Percentiles rank a stretch among this genome's conserved stretches.
phyloP scores from a whole-genome alignment of 2,888 invertebrate genomes.

The Entomobrya proxima region DNA sequence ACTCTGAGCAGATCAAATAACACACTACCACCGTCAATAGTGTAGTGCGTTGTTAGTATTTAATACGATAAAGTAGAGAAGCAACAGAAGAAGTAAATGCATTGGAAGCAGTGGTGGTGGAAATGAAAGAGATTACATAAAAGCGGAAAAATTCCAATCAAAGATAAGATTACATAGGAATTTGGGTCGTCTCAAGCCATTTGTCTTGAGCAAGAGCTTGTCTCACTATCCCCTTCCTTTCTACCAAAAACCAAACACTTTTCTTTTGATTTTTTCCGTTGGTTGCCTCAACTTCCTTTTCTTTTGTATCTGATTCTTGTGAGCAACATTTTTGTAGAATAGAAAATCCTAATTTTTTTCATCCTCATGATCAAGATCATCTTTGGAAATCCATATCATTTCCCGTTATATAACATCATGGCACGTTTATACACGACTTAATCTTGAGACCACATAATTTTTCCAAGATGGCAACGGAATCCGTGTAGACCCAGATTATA shows the following conservation, averaged over 20 bases:
- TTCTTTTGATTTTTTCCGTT: not conserved
- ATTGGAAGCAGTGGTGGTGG: constrained; percentile 30
- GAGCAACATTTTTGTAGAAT: not conserved
- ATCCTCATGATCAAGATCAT: too few relatives aligned
- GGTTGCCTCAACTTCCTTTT: not conserved
- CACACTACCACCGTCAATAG: not conserved
- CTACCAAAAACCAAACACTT: constrained; percentile 5
- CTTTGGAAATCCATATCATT: not conserved
- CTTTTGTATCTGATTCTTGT: not conserved
- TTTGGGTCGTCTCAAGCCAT: constrained; percentile 60
- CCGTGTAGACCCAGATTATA: not conserved
- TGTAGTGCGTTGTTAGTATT: not conserved
- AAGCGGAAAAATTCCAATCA: constrained; percentile 68
- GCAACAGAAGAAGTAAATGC: not conserved
- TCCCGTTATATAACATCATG: not conserved
- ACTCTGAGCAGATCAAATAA: constrained; percentile 1
- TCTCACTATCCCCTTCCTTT: not conserved
- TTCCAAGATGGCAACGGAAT: not conserved
- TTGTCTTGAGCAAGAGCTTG: constrained; percentile 49
- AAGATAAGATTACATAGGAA: constrained; percentile 66
- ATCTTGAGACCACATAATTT: not conserved
- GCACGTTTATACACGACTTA: not conserved
- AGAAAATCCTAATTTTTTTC: not conserved
- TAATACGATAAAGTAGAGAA: not conserved
- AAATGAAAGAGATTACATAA: constrained; percentile 55